Conservation (phyloP, 2,113 vertebrate genomes). For the Microcebus ravelobensis region DNA sequence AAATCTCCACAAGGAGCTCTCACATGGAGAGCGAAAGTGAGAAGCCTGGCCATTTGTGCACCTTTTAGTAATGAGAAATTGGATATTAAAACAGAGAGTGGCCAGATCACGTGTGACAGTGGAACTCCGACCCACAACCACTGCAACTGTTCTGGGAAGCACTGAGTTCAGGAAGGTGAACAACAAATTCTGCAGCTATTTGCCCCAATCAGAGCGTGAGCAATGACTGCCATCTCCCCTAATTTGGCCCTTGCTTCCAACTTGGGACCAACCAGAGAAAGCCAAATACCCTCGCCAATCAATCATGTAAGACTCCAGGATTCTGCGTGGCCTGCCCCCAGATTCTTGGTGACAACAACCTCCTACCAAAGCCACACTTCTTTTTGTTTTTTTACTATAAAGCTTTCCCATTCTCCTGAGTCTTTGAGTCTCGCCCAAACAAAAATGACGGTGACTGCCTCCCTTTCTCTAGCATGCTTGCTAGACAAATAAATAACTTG, state of each 20-base stretch:
- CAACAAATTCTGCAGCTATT: neutral
- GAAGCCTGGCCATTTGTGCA: neutral
- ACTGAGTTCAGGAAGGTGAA: neutral
- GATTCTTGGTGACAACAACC: no score
- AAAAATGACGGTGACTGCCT: neutral
- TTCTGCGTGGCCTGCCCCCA: neutral
- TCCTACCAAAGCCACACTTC: neutral
- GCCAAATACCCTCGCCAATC: neutral
- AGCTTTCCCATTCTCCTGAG: neutral
- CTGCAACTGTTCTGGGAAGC: neutral
- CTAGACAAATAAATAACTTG: neutral
- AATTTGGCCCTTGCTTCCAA: neutral
- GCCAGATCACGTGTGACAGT: neutral
- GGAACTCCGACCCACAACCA: neutral
- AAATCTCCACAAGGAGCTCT: neutral
- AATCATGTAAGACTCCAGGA: neutral
- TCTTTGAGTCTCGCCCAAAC: neutral
- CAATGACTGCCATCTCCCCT: neutral
- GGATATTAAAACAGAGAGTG: neutral
- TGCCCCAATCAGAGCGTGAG: neutral
- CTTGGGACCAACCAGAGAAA: neutral
- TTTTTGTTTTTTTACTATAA: neutral
- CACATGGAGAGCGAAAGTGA: no score
- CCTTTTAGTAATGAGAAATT: neutral
- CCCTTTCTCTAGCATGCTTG: neutral